These are phyloP conservation scores for Stylophora pistillata DNA, from an alignment of 64 coral and sea anemone species.

Conservation along the genomic window DNA sequence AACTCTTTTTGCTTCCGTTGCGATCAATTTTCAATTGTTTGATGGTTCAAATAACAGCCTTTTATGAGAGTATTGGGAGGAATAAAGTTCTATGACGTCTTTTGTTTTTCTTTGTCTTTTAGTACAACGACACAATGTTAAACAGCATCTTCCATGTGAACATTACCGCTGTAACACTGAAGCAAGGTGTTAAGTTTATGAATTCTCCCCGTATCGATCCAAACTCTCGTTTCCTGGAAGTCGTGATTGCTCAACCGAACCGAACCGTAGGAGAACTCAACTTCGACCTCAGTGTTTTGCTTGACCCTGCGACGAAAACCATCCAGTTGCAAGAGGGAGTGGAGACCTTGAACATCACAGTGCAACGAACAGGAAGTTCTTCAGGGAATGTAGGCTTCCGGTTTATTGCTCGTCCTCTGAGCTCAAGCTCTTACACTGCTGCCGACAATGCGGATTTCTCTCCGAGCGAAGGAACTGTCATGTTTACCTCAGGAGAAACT, in stretches of 20 bases:
- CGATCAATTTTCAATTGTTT: too few relatives aligned
- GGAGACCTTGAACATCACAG: conserved; percentile 40
- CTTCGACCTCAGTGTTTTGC: conserved; percentile 58
- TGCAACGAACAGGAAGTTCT: conserved; percentile 50
- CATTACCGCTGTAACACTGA: conserved; percentile 70
- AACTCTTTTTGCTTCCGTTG: too few relatives aligned
- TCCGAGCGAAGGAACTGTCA: conserved; percentile 61
- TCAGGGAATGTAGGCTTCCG: conserved; percentile 68
- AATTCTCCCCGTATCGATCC: conserved; percentile 74
- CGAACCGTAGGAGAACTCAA: conserved; percentile 76
- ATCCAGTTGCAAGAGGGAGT: conserved; percentile 63
- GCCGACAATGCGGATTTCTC: conserved; percentile 53
- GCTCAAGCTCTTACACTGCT: not conserved
- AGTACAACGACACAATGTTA: conserved; percentile 59
- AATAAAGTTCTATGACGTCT: not conserved
- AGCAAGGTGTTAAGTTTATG: conserved; percentile 25
- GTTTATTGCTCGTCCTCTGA: conserved; percentile 41
- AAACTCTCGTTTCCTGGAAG: conserved; percentile 49
- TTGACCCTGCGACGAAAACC: conserved; percentile 59
- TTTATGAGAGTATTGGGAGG: too few relatives aligned
- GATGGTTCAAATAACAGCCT: too few relatives aligned
- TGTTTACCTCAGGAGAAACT: conserved; percentile 42
- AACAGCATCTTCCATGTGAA: conserved; percentile 90
- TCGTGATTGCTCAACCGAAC: conserved; percentile 81
- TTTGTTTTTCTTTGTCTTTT: conserved; percentile 1